Conservation (phyloP, 2,113 vertebrate genomes). For the Globicephala melas region DNA sequence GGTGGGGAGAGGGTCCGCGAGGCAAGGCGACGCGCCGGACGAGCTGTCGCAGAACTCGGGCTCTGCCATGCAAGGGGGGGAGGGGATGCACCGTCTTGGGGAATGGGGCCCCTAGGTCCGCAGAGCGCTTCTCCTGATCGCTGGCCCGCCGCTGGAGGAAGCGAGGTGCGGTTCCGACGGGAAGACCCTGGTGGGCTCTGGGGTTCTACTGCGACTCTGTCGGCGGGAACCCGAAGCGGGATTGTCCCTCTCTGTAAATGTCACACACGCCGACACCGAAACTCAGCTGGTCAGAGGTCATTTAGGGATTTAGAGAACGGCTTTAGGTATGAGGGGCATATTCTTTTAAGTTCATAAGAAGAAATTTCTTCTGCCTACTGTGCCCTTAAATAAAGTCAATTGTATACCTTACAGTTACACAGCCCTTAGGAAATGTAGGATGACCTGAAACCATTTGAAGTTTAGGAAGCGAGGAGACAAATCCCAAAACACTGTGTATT, state of each 20-base stretch:
- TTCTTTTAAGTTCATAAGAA: neutral
- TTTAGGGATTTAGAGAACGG: neutral
- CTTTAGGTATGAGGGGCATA: neutral
- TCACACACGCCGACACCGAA: neutral
- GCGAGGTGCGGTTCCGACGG: neutral
- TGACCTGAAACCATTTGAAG: neutral
- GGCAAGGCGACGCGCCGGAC: neutral
- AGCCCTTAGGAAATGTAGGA: neutral
- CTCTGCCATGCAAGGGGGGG: neutral
- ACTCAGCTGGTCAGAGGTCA: neutral
- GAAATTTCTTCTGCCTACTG: neutral
- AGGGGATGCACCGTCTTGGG: no score
- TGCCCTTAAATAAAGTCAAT: neutral
- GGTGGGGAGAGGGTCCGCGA: neutral
- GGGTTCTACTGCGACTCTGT: no score
- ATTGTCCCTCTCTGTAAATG: neutral
- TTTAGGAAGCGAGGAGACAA: neutral
- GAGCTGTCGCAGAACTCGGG: neutral
- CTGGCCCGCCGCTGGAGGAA: neutral
- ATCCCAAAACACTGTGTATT: neutral
- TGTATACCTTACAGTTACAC: neutral
- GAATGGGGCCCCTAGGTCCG: neutral
- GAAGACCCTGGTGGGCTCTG: fast-evolving
- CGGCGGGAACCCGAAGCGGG: neutral
- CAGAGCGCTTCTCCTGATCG: neutral